Base-by-base conservation (phyloP, 2,113 vertebrate genomes). In the Seriola rivoliana region DNA sequence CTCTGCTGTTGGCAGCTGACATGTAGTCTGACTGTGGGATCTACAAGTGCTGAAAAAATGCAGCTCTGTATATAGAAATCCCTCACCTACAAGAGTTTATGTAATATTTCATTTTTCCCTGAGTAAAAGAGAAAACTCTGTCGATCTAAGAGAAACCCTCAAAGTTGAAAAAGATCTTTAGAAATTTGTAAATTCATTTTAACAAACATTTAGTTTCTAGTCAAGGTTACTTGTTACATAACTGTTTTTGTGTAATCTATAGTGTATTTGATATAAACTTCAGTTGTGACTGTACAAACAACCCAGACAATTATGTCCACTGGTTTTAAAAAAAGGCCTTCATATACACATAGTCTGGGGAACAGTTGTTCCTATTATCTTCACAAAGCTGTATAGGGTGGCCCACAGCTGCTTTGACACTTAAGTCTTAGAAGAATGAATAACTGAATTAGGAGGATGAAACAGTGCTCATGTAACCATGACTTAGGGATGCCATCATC, bases 1-100 rank as follows among this genome's bases (percentile, higher is more conserved):
- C 68, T 78, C 59, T 29, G 16, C 52, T 81, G 88, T 64, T 88
- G 86, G 85, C 84, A 84, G 75, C 73, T 32, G 23, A 85, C 52
- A 5, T 48, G 21, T 17, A 71, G 65, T 78, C 52, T 63, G 68
- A 54, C 69, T 71, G 72, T 52, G 75, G 59, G 71, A 78, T 66
- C 40, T 65, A 11, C 23, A 67, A 77, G 75, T 7, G 82, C 14
- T 74, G 66, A 80, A 54, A 75, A 29, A 70, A 71, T 52, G 0
- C n/a, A 19, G 42, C 29, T 77, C 36, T 82, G 46, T 23, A 52
- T 78, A 73, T 44, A 29, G 62, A 67, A 71, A 77, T 81, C 32
- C 29, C 55, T 63, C 7, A 71, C 54, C 25, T 42, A 5, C 63
- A 75, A 23, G 23, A 32, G 29, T 73, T 81, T 78, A 88, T 75